Conservation (phyloP, 53 echinoderm and acorn worm genomes). For the Actinopyga echinites region DNA sequence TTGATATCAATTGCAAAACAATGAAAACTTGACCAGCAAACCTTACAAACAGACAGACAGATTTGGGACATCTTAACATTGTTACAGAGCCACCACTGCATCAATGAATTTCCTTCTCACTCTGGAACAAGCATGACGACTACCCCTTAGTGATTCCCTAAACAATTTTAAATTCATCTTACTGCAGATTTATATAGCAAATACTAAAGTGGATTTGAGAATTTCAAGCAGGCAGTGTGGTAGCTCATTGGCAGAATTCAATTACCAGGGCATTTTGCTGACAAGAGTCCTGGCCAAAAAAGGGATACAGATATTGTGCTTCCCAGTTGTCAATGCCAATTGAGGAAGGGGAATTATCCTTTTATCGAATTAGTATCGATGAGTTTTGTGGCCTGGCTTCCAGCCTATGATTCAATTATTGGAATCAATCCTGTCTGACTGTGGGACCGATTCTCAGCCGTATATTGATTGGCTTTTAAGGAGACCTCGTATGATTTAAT, state of each 20-base stretch:
- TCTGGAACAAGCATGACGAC: too few relatives aligned
- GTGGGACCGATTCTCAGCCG: not conserved
- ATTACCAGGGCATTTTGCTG: not conserved
- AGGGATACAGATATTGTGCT: constrained; percentile 18
- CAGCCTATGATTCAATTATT: constrained; percentile 15
- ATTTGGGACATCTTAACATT: too few relatives aligned
- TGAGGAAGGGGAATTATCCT: not conserved
- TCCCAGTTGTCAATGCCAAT: constrained; percentile 38
- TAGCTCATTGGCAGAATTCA: constrained; percentile 2
- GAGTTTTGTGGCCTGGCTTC: constrained; percentile 12
- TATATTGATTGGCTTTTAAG: constrained; percentile 29
- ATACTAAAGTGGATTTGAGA: constrained; percentile 6
- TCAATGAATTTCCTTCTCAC: too few relatives aligned
- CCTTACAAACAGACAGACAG: too few relatives aligned
- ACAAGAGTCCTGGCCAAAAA: not conserved
- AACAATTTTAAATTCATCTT: too few relatives aligned
- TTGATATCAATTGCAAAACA: too few relatives aligned
- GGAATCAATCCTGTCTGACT: constrained; percentile 12
- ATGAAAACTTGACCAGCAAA: too few relatives aligned
- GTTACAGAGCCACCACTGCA: too few relatives aligned
- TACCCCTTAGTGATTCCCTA: too few relatives aligned
- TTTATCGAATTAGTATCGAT: constrained; percentile 24
- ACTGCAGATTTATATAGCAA: too few relatives aligned
- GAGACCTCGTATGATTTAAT: constrained; percentile 42
- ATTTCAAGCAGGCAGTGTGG: not conserved